Base-by-base conservation (phyloP, 2,888 invertebrate genomes). In the Bombylius major region DNA sequence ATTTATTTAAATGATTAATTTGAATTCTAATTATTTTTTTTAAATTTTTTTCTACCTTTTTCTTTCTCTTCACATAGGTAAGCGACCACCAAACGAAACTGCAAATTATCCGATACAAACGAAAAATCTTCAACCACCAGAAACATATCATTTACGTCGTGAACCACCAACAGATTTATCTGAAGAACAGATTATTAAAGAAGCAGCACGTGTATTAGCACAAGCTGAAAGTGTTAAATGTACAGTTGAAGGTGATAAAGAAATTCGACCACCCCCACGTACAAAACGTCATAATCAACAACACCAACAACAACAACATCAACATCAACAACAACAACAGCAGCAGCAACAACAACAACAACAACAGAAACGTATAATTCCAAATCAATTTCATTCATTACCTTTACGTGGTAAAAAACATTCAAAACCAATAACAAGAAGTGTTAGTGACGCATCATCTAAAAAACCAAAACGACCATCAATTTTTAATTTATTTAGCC, bases 161-260 rank as follows among this genome's bases (percentile, higher is more conserved):
- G 80, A 82, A 69, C 80, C 84, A 59, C 83, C 87, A 63, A 81
- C 82, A 51, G 82, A 84, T 66, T 76, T 83, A 46, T 84, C 86
- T 56, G 83, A 84, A 67, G 79, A 84, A 67, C 82, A 86, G 68
- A 78, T 89, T 51, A 84, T 84, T 51, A 79, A 85, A 66, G 89
- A 89, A 76, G 87, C 87, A 39, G 86, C 86, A 60, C 78, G 80
- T 66, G 86, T 89, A 42, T 75, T 87, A 53, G 81, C 83, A 33
- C 87, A 89, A 70, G 88, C 84, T 1, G 82, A 83, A 62, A 82
- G 82, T 66, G 78, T 88, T 60, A 82, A 81, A 56, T 88, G 87
- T 69, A 81, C 78, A 47, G 78, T 81, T 14, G 79, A 79, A 54
- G 69, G 70, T 62, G 70, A 64, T 32, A 66, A 63, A 68, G 32